A percentile compares a stretch with the other conserved stretches of the same genome.
Evolutionary conservation across 1,140 invertebrate species (phyloP).

Genomic region (Ceratosolen solmsi): DNA sequence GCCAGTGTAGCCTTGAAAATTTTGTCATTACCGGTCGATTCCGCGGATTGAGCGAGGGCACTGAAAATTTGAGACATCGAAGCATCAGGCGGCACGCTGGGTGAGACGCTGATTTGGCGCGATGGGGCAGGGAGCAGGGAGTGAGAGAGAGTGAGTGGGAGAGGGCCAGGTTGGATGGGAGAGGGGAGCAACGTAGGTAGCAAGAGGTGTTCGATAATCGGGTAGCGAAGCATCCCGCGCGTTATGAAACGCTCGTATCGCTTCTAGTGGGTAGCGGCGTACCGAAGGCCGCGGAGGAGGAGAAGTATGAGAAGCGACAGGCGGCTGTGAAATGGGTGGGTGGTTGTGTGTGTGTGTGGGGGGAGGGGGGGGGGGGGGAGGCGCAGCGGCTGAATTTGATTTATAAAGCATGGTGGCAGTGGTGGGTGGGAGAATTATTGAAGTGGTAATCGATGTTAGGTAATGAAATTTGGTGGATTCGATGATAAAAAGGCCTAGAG

Average conservation of each 20-base stretch:
- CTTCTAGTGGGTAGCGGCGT: too few species aligned
- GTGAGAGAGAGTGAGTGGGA: background rate
- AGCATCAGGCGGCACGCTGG: too few species aligned
- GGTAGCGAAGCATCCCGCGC: background rate
- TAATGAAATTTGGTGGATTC: slow-evolving; percentile 12
- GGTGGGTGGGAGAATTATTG: background rate
- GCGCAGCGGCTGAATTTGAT: background rate
- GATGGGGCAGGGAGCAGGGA: too few species aligned
- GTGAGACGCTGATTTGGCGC: too few species aligned
- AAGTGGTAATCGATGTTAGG: background rate
- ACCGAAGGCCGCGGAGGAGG: background rate
- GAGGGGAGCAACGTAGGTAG: too few species aligned
- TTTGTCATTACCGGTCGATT: too few species aligned
- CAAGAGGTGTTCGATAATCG: background rate
- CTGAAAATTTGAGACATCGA: too few species aligned
- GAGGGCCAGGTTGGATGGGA: too few species aligned
- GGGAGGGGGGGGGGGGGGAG: too few species aligned
- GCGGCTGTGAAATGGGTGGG: background rate
- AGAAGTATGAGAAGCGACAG: background rate
- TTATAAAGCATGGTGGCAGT: background rate
- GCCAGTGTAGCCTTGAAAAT: too few species aligned
- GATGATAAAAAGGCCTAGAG: slow-evolving; percentile 20
- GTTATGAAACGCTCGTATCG: background rate
- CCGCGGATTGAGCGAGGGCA: too few species aligned
- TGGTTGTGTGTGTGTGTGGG: background rate